phyloP scores from a whole-genome alignment of 2,113 vertebrate genomes.

The Hippopotamus amphibius region DNA sequence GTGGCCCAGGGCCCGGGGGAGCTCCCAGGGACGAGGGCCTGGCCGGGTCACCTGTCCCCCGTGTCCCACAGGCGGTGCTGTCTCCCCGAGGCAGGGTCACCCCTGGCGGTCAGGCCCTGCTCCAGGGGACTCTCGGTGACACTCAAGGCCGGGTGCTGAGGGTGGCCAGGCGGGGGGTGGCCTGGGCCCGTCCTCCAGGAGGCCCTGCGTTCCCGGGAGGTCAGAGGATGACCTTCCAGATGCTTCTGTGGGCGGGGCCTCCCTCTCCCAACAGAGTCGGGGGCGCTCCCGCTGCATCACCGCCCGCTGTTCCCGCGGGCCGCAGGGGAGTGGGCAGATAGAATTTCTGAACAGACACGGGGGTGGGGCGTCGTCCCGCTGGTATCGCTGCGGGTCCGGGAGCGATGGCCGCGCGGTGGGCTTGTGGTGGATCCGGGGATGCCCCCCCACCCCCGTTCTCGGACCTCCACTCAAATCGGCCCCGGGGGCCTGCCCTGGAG shows the following conservation, averaged over 20 bases:
- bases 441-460: not conserved
- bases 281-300: too few relatives aligned
- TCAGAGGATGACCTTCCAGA: not conserved
- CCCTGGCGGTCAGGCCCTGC: not conserved
- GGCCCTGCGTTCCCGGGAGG: not conserved
- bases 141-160: too few relatives aligned
- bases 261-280: not conserved
- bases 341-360: not conserved
- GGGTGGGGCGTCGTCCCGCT: fast-evolving
- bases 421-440: not conserved
- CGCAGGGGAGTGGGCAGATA: too few relatives aligned
- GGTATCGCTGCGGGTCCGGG: not conserved
- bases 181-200: slow-evolving; percentile 37
- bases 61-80: too few relatives aligned
- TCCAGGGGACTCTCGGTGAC: not conserved
- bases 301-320: not conserved
- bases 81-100: too few relatives aligned
- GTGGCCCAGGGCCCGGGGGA: not conserved
- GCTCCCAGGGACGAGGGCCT: not conserved
- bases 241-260: not conserved
- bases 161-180: not conserved
- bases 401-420: not conserved
- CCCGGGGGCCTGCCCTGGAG: not conserved
- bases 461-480: not conserved
- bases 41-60: not conserved